Evolutionary conservation across 92 coral and sea anemone genomes (phyloP).

Genomic region (Hydrozoanthus gracilis): DNA sequence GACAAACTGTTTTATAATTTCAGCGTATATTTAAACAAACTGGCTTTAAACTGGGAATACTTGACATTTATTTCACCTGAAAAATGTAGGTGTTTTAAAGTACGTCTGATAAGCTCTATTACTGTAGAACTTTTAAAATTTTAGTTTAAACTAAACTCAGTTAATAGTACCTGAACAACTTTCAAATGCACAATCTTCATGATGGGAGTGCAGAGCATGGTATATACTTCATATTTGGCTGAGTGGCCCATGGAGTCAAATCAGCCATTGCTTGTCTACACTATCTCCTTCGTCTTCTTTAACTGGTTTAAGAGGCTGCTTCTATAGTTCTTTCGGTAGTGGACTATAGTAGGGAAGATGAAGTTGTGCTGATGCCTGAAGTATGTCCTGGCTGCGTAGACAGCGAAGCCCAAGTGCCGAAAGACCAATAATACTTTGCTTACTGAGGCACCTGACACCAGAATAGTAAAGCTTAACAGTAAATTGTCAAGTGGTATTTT

Average conservation of each 20-base stretch:
- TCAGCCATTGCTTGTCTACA: conserved; percentile 43
- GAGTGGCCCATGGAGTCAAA: background rate
- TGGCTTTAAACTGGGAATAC: background rate
- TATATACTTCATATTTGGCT: conserved; percentile 37
- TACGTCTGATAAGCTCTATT: background rate
- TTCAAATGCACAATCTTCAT: conserved; percentile 24
- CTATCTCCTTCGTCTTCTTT: conserved; percentile 17
- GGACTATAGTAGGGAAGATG: conserved; percentile 16
- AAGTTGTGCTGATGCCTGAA: conserved; percentile 15
- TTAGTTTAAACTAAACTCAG: background rate
- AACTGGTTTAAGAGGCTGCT: background rate
- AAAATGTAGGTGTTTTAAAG: background rate
- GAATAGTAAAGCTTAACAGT: background rate
- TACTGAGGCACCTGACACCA: background rate
- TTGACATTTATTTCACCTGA: background rate
- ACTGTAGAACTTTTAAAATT: background rate
- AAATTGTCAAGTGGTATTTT: background rate
- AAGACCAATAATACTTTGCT: background rate
- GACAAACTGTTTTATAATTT: background rate
- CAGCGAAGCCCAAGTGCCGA: background rate
- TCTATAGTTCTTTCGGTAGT: conserved; percentile 3
- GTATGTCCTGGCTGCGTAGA: background rate
- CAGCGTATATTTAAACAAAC: background rate
- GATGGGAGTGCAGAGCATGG: conserved; percentile 16
- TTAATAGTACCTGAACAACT: conserved; percentile 29